Evolutionary conservation across 2,797 vertebrate genomes (phyloP), one percentile per base, ranked within the genome.

Genomic region (Hyperoplus immaculatus): DNA sequence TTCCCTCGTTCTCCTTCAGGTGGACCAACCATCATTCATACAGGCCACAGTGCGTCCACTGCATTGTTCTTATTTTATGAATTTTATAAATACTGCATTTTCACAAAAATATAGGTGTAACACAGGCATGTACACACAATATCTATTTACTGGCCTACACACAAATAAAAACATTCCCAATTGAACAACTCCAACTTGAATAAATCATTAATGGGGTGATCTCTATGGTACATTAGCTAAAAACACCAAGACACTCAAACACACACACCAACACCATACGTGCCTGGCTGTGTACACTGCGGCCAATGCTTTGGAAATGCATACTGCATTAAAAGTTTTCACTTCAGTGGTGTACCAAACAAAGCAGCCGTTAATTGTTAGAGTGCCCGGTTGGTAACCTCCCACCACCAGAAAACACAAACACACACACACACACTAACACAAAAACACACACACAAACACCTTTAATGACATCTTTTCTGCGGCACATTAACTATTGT

Each of bases 401-500:
- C 87, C 73, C 82, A 82, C 70, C 39, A 77, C 58, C 64, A 75
- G 71, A 86, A 74, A 69, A 56, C 36, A 75, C 49, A 79, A 49
- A 53, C 56, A 69, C 11, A 12, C 38, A 56, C 50, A 18, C 29
- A 55, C 46, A 18, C 18, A 9, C 55, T 29, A 45, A 36, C 18
- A 43, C 29, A 11, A 47, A 16, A 49, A 66, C 41, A 56, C 53
- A 67, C 72, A 73, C 65, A 71, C 75, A 63, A 68, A 76, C 69
- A 89, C 87, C 87, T 86, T 88, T 93, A 93, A 92, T 93, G 88
- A 84, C 87, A 86, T 87, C 80, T 91, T 91, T 92, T 93, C 89
- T 88, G 90, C 85, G 55, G 85, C 88, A 90, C 91, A 93, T 93
- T 93, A 93, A 85, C 89, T 86, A 92, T 90, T 90, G 92, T 93